These are phyloP conservation scores for Coregonus sp. DNA, from an alignment of 2,797 vertebrate species.

Conservation along the genomic window DNA sequence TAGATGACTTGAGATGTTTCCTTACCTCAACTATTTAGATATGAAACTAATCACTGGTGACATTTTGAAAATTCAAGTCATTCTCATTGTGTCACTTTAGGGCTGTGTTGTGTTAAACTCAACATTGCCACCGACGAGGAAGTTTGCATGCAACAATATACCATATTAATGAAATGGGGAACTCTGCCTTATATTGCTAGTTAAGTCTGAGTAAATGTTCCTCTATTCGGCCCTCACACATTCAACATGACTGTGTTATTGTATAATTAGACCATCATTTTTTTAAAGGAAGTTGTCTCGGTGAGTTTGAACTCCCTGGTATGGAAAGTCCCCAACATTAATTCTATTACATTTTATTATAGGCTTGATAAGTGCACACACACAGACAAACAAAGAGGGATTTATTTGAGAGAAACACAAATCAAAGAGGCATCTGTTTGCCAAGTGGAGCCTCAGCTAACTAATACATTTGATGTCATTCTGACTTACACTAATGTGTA, in stretches of 20 bases:
- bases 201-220: background rate
- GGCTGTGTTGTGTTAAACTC: background rate
- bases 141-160: background rate
- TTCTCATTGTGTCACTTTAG: no score
- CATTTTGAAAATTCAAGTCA: no score
- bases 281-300: constrained; percentile 6
- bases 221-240: background rate
- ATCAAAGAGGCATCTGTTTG: constrained; percentile 45
- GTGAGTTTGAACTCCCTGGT: constrained; percentile 31
- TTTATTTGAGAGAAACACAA: constrained; percentile 8
- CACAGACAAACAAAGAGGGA: constrained; percentile 16
- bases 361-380: constrained; percentile 16
- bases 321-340: constrained; percentile 58
- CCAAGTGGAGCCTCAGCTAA: constrained; percentile 8
- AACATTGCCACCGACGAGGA: background rate
- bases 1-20: no score
- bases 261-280: background rate
- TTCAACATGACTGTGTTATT: background rate
- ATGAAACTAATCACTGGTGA: no score
- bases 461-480: constrained; percentile 20
- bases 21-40: no score
- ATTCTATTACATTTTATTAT: constrained; percentile 48
- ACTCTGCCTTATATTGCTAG: background rate
- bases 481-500: constrained; percentile 10
- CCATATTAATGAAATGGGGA: background rate